These are phyloP conservation scores for Apamea monoglypha DNA, from an alignment of 2,888 invertebrate species.

Conservation along the genomic window DNA sequence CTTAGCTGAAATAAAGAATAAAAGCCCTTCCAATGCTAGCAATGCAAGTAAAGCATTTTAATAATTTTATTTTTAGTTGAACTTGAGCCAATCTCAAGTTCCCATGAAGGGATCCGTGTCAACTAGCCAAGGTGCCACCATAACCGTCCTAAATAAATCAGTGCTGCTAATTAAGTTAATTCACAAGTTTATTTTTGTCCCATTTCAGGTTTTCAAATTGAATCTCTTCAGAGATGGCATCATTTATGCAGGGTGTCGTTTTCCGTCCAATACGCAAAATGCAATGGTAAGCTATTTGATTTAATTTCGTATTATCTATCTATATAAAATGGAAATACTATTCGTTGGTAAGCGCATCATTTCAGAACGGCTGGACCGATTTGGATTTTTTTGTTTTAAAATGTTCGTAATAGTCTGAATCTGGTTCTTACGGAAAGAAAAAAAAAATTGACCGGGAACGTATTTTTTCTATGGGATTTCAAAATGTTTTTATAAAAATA, in stretches of 20 bases:
- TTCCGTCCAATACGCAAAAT: slow-evolving; percentile 85
- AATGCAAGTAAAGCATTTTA: neutral
- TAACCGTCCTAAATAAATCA: neutral
- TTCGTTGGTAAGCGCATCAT: no score
- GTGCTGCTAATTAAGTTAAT: neutral
- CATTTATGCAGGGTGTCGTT: slow-evolving; percentile 86
- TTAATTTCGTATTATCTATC: neutral
- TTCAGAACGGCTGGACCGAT: no score
- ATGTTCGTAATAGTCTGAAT: no score
- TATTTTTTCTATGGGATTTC: no score
- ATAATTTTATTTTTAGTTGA: neutral
- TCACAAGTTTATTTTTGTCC: neutral
- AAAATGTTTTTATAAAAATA: no score
- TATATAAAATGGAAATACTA: no score
- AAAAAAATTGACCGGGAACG: no score
- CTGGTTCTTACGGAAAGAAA: no score
- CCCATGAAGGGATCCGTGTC: neutral
- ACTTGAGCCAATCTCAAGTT: no score
- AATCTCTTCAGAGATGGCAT: slow-evolving; percentile 86
- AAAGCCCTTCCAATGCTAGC: neutral
- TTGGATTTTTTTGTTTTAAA: no score
- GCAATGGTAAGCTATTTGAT: slow-evolving; percentile 77
- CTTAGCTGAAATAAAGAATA: no score
- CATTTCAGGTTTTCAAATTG: slow-evolving; percentile 85
- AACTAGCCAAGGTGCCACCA: neutral